phyloP scores from a whole-genome alignment of 2,888 invertebrate genomes.

The Oithona nana region DNA sequence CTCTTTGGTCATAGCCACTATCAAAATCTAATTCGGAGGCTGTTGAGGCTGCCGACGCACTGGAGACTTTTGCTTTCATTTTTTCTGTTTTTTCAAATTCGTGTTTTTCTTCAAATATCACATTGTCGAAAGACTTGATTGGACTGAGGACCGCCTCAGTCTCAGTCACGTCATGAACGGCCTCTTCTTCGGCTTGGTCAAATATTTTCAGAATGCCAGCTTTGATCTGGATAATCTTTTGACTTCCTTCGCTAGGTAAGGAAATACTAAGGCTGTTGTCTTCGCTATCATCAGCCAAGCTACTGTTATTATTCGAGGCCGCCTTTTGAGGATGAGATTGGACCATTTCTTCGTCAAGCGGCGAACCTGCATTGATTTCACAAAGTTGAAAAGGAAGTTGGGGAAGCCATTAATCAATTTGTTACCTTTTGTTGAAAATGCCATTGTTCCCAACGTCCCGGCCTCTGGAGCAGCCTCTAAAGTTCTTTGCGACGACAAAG shows the following conservation, averaged over 20 bases:
- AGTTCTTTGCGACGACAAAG: too few species aligned
- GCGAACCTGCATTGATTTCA: too few species aligned
- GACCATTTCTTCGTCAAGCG: too few species aligned
- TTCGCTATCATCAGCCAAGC: not conserved
- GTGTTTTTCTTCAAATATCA: not conserved
- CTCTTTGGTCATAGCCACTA: not conserved
- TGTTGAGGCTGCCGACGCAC: not conserved
- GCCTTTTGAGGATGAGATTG: too few species aligned
- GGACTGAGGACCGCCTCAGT: not conserved
- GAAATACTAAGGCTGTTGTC: slow-evolving; percentile 1
- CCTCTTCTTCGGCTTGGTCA: not conserved
- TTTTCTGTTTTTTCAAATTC: not conserved
- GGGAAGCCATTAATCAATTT: too few species aligned
- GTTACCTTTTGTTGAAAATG: too few species aligned
- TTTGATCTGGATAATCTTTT: not conserved
- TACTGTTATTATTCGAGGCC: too few species aligned
- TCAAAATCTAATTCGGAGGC: not conserved
- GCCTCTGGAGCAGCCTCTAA: too few species aligned
- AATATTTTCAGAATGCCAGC: not conserved
- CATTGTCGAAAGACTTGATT: not conserved
- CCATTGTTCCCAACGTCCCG: too few species aligned
- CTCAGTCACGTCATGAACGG: not conserved
- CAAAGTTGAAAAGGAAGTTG: too few species aligned
- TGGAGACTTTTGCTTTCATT: not conserved
- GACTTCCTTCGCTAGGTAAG: not conserved